Evolutionary conservation across 2,888 invertebrate species (phyloP).

Genomic region (Carterocephalus palaemon): DNA sequence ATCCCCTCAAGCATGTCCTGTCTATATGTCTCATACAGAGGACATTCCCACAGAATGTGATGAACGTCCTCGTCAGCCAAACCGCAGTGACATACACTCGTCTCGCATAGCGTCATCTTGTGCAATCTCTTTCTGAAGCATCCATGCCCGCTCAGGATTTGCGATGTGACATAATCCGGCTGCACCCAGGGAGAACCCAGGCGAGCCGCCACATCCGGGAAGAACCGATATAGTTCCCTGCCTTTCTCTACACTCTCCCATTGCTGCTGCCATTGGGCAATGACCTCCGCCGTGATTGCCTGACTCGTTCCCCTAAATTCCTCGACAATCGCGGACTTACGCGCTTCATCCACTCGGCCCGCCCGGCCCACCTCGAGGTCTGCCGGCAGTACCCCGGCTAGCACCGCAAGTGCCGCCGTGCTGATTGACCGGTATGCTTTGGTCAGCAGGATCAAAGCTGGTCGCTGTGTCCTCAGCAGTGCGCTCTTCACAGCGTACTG

Average conservation of each 20-base stretch:
- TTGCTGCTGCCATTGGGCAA: conserved; percentile 29
- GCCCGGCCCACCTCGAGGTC: conserved; percentile 31
- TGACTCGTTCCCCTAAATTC: not conserved
- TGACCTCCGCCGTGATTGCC: not conserved
- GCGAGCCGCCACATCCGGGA: conserved; percentile 32
- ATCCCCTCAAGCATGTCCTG: conserved; percentile 1
- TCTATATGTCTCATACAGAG: conserved; percentile 7
- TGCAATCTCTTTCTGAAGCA: conserved; percentile 29
- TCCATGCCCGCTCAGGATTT: conserved; percentile 33
- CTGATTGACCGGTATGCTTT: conserved; percentile 38
- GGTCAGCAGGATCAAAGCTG: conserved; percentile 24
- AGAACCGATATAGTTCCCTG: conserved; percentile 31
- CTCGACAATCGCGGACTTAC: not conserved
- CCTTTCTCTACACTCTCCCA: conserved; percentile 28
- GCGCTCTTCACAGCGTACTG: conserved; percentile 13
- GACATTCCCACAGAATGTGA: conserved; percentile 25
- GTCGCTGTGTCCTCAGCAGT: conserved; percentile 23
- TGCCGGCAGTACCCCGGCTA: conserved; percentile 36
- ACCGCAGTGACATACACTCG: conserved; percentile 23
- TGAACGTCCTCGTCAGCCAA: conserved; percentile 9
- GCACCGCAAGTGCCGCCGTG: conserved; percentile 34
- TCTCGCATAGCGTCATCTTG: conserved; percentile 25
- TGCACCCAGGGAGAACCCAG: conserved; percentile 29
- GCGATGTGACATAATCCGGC: conserved; percentile 32
- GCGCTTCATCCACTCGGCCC: conserved; percentile 11